A percentile compares a stretch with the other conserved stretches of the same genome.
These are phyloP conservation scores for Neoitamus cyanurus DNA, from an alignment of 2,888 invertebrate species.

Conservation along the genomic window DNA sequence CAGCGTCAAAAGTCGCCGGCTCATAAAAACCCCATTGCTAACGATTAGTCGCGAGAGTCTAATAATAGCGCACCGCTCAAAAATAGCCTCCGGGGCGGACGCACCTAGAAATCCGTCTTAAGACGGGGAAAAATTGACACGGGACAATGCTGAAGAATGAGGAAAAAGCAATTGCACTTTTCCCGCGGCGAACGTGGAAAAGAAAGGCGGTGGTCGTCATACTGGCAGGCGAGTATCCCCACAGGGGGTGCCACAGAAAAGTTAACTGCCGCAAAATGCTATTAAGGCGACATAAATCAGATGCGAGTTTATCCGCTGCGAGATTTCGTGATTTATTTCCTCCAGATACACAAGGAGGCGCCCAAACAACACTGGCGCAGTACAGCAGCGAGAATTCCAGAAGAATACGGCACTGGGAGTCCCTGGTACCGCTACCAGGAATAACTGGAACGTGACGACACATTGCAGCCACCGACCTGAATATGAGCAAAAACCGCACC, in stretches of 20 bases:
- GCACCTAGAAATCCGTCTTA: not conserved
- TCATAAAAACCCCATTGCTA: not conserved
- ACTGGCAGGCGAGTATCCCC: no score
- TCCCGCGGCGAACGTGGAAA: not conserved
- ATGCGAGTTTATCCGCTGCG: slow-evolving; percentile 34
- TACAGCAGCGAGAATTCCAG: not conserved
- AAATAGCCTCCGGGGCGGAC: not conserved
- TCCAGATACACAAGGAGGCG: not conserved
- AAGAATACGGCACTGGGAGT: not conserved
- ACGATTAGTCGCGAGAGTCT: not conserved
- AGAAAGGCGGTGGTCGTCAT: not conserved
- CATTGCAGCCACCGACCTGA: not conserved
- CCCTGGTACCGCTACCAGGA: not conserved
- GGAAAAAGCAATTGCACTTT: not conserved
- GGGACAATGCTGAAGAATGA: not conserved
- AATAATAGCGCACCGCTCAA: not conserved
- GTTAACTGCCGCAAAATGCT: slow-evolving; percentile 34
- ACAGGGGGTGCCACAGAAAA: not conserved
- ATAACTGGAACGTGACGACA: not conserved
- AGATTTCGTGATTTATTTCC: slow-evolving; percentile 38
- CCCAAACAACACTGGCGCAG: not conserved
- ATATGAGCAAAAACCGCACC: not conserved
- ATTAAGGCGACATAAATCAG: slow-evolving; percentile 44
- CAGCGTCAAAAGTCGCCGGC: not conserved
- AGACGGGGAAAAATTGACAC: not conserved